A percentile compares a stretch with the other conserved stretches of the same genome.
Evolutionary conservation across 1,140 invertebrate genomes (phyloP).

Genomic region (Drosophila bipectinata): DNA sequence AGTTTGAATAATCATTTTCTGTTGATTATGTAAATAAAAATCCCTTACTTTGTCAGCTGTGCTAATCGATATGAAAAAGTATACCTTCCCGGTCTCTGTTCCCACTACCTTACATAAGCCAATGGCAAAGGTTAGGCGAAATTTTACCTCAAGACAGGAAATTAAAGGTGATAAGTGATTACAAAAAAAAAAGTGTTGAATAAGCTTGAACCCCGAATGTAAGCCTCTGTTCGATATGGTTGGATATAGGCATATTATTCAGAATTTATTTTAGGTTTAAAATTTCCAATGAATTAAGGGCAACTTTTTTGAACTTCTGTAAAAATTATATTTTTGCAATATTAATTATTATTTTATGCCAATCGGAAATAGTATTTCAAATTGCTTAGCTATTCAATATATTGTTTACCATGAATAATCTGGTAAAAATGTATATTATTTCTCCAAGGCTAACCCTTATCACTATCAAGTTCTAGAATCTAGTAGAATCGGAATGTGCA

Average conservation of each 20-base stretch:
- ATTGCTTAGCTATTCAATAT: not conserved
- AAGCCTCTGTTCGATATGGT: not conserved
- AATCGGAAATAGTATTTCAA: not conserved
- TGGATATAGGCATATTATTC: not conserved
- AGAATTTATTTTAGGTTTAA: not conserved
- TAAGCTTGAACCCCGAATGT: not conserved
- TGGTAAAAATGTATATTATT: not conserved
- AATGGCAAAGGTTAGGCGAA: constrained; percentile 2
- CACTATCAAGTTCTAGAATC: not conserved
- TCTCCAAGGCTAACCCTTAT: not conserved
- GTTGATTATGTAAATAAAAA: constrained; percentile 3
- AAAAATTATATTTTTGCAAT: not conserved
- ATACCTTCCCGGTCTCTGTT: not conserved
- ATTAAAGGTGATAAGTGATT: not conserved
- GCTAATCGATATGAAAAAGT: constrained; percentile 6
- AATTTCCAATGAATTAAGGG: not conserved
- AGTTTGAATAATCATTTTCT: constrained; percentile 2
- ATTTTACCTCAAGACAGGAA: not conserved
- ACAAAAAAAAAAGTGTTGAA: not conserved
- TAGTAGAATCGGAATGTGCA: constrained; percentile 5
- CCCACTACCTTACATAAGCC: not conserved
- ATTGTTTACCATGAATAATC: not conserved
- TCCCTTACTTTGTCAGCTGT: constrained; percentile 3
- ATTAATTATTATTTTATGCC: not conserved
- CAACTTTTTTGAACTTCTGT: too few species aligned